These are phyloP conservation scores for Ormyrus pomaceus DNA, from an alignment of 2,888 invertebrate genomes.

Conservation along the genomic window DNA sequence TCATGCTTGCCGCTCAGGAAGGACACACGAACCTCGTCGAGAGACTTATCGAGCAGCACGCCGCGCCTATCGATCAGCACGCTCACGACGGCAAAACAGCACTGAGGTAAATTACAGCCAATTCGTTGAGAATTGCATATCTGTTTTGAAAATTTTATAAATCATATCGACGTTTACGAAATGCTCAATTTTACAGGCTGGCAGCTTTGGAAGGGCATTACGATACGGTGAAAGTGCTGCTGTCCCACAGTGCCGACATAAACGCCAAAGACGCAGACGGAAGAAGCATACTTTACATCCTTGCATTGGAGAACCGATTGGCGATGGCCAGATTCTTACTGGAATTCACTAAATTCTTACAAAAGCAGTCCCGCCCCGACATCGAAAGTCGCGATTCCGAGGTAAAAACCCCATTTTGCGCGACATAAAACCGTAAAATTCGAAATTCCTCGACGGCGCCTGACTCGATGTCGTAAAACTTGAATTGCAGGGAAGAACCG, in stretches of 20 bases:
- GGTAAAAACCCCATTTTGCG: slow-evolving; percentile 71
- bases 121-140: background rate
- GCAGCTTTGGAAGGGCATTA: slow-evolving; percentile 91
- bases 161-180: slow-evolving; percentile 1
- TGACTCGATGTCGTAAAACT: too few species aligned
- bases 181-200: slow-evolving; percentile 76
- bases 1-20: slow-evolving; percentile 93
- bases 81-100: slow-evolving; percentile 95
- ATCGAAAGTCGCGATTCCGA: slow-evolving; percentile 93
- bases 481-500: slow-evolving; percentile 84
- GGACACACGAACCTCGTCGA: slow-evolving; percentile 85
- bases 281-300: slow-evolving; percentile 92
- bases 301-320: slow-evolving; percentile 91
- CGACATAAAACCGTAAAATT: background rate
- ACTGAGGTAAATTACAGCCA: slow-evolving; percentile 78
- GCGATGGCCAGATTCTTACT: slow-evolving; percentile 90
- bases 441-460: too few species aligned
- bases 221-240: slow-evolving; percentile 84
- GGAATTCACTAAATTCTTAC: slow-evolving; percentile 82
- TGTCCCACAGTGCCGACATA: slow-evolving; percentile 87
- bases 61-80: slow-evolving; percentile 88
- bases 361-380: slow-evolving; percentile 86
- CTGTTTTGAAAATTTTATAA: slow-evolving; percentile 8
- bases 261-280: slow-evolving; percentile 95
- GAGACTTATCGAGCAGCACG: slow-evolving; percentile 84